Base-by-base conservation (phyloP, 64 coral and sea anemone species). In the Montipora capricornis region DNA sequence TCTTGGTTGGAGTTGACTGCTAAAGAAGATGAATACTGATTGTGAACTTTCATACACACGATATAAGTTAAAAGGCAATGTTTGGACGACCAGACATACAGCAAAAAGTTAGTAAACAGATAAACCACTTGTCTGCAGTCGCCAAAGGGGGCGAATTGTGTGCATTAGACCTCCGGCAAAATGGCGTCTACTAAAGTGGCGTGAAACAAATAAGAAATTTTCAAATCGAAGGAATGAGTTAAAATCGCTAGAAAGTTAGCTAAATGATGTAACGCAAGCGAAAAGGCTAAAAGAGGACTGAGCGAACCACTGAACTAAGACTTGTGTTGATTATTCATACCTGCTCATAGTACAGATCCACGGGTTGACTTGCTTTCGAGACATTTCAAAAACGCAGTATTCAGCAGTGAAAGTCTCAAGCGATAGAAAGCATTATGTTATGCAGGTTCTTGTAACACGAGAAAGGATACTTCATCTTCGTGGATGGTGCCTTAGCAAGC, bases 311-410 rank as follows among this genome's bases (percentile, higher is more conserved):
- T 13, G 16, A 50, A 49, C 16, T n/a, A 13, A 4, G 47, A 49
- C 10, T 45, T 19, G n/a, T 11, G 44, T 48, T 49, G 60, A 86
- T 8, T 70, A 71, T 24, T 71, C 62, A 49, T 46, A 86, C 82
- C 82, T 86, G 82, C 82, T 86, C 29, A 86, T 15, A 17, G 82
- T 71, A 6, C 82, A 86, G 7, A 71, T 73, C 82, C 82, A 86
- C 3, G 82, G 82, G 66, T 24, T 86, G 3, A 71, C 17, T 24
- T 26, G 61, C 20, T 46, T 71, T 73, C 66, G 68, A 3, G 82
- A 71, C 82, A 86, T 86, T 13, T n/a, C 44, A 17, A 49, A 70
- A 49, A 83, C 81, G 26, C 81, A 13, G 49, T 46, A 6, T 16
- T 49, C 44, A 48, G 9, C 5, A 49, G 5, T 71, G 68, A 24